Base-by-base conservation (phyloP, 2,113 vertebrate genomes). In the Chelonoidis abingdonii region DNA sequence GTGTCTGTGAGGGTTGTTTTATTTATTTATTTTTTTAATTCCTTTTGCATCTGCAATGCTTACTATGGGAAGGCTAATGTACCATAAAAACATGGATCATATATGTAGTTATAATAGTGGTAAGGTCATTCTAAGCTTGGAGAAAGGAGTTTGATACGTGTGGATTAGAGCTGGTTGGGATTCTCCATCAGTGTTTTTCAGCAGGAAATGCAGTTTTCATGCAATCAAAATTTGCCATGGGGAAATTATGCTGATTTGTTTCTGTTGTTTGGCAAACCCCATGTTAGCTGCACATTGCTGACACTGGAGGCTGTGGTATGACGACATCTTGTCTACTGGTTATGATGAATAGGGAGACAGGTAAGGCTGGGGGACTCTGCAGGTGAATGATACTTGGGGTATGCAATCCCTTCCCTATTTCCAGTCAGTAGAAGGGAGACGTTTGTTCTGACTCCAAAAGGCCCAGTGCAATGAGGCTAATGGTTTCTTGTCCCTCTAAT, bases 401-500 rank as follows among this genome's bases (percentile, higher is more conserved):
- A 44, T 54, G 35, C 54, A 57, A n/a, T 29, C 79, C 50, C 52
- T 59, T 86, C 38, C 47, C 52, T 54, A 0, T 35, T 24, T 5
- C 13, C 44, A 21, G 69, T 29, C 29, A 38, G 24, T 21, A 25
- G 35, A 21, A 10, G 38, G 10, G 10, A 1, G 69, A 53, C 57
- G 49, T 9, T 54, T 25, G 22, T 54, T 79, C 53, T 53, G 87
- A 75, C 90, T 87, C 59, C 4, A 2, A 49, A n/a, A 44, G 80
- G 4, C 0, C 86, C 27, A 4, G 27, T 29, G 5, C 8, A 12
- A 38, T 57, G 16, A 72, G 4, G 69, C 12, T 0, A 1, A 25
- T 21, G 31, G 22, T 5, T 94, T 91, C 59, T 5, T 19, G 21
- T 1, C 14, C 11, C 12, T 17, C 59, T 44, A 12, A 5, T 59